Conservation (phyloP, 2,113 vertebrate species). For the Pantherophis guttatus region DNA sequence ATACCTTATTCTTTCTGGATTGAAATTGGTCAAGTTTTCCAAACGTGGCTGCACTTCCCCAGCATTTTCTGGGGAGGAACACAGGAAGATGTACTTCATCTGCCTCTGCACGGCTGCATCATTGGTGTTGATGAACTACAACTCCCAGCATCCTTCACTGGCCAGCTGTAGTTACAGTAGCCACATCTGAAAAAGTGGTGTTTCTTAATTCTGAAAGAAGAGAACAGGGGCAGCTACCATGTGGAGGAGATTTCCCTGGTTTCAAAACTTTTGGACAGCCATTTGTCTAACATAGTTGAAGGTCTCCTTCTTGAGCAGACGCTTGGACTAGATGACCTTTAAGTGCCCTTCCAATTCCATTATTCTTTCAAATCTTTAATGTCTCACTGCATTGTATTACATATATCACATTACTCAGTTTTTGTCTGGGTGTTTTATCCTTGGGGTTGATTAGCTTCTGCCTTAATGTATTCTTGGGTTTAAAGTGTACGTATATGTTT, state of each 20-base stretch:
- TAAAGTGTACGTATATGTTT: background rate
- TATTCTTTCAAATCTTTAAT: background rate
- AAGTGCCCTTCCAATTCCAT: background rate
- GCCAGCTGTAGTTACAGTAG: background rate
- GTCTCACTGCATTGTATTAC: background rate
- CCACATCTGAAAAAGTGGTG: background rate
- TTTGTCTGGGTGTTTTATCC: background rate
- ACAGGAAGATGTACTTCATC: background rate
- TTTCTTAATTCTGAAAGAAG: background rate
- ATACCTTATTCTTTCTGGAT: background rate
- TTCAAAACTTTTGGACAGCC: background rate
- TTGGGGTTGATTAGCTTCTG: background rate
- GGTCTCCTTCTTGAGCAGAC: background rate
- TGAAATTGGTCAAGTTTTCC: background rate
- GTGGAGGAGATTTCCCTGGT: background rate
- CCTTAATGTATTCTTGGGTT: background rate
- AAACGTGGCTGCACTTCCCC: background rate
- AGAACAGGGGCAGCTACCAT: background rate
- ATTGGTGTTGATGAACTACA: background rate
- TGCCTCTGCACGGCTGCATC: background rate
- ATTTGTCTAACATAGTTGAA: no score
- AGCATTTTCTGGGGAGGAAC: background rate
- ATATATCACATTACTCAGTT: background rate
- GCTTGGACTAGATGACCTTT: background rate
- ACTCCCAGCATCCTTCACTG: background rate